Evolutionary conservation across 2,113 vertebrate species (phyloP), one percentile per base, ranked within the genome.

Genomic region (Pampusana beccarii): DNA sequence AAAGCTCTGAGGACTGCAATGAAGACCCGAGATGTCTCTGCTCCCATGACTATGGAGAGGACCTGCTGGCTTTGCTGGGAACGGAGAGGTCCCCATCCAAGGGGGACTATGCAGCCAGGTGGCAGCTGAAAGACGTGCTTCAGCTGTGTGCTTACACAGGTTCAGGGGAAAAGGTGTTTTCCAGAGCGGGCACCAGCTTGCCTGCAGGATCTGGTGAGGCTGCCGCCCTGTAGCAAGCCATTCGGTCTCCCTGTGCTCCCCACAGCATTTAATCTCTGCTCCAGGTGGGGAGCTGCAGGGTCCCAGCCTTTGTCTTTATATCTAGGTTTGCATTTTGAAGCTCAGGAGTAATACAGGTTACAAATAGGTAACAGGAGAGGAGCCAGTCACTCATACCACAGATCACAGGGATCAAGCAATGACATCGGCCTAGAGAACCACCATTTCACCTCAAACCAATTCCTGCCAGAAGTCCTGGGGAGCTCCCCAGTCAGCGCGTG

Each of bases 351-450:
- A 66, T 28, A 46, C 3, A 24, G 20, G 11, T 60, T 67, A 31
- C 69, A 74, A 70, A 57, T 3, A 75, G n/a, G 23, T 57, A 57
- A 46, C 16, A n/a, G 31, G 16, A 61, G 42, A 74, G 34, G 16
- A 67, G 28, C 31, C 0, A 0, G 34, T 44, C 57, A 33, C 36
- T 78, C 2, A 0, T 13, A 28, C 26, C 28, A 64, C 24, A 38
- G 4, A 17, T 58, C 0, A 0, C 29, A 38, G 36, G 73, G 33
- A 13, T 60, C 66, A 34, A 88, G 40, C 4, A 33, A 42, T 0
- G 0, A n/a, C 11, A 16, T 13, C 4, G 2, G 23, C 60, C 44
- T 2, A 0, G 29, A 71, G 21, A 69, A 34, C 0, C 2, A 29
- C 5, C 10, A 36, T 61, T 90, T 90, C 2, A 1, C 64, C 69